Percentiles rank a stretch among this genome's conserved stretches.
phyloP scores from a whole-genome alignment of 2,888 invertebrate genomes.

The Epirrhoe alternata region DNA sequence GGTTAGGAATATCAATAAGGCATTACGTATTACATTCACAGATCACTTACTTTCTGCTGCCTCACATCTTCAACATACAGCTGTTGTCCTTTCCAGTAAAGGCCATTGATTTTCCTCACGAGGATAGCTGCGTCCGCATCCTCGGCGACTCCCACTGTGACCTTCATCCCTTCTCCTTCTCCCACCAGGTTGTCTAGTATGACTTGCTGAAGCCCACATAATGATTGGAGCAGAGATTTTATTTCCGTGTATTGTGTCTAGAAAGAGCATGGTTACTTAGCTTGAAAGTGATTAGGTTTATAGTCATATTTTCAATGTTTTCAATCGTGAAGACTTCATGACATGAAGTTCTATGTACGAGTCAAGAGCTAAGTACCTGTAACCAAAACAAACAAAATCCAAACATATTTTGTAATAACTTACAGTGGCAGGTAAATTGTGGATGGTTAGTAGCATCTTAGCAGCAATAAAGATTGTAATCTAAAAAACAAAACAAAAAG shows the following conservation, averaged over 20 bases:
- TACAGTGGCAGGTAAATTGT: slow-evolving; percentile 39
- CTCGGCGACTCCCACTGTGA: slow-evolving; percentile 54
- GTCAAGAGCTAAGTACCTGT: no score
- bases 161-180: slow-evolving; percentile 45
- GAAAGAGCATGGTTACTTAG: background rate
- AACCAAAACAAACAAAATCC: no score
- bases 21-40: background rate
- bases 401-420: slow-evolving; percentile 12
- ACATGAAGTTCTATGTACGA: no score
- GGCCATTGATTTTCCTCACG: slow-evolving; percentile 50
- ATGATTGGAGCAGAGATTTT: slow-evolving; percentile 46
- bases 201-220: slow-evolving; percentile 49
- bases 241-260: slow-evolving; percentile 45
- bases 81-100: slow-evolving; percentile 43
- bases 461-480: no score
- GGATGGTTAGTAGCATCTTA: slow-evolving; percentile 29
- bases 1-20: no score
- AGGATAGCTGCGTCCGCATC: slow-evolving; percentile 52
- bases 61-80: slow-evolving; percentile 51
- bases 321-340: no score
- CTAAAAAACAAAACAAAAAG: no score
- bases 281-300: background rate
- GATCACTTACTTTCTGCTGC: slow-evolving; percentile 45
- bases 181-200: slow-evolving; percentile 53
- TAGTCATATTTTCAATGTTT: background rate